Base-by-base conservation (phyloP, 53 echinoderm and acorn worm genomes). In the Pentamera pediparva region DNA sequence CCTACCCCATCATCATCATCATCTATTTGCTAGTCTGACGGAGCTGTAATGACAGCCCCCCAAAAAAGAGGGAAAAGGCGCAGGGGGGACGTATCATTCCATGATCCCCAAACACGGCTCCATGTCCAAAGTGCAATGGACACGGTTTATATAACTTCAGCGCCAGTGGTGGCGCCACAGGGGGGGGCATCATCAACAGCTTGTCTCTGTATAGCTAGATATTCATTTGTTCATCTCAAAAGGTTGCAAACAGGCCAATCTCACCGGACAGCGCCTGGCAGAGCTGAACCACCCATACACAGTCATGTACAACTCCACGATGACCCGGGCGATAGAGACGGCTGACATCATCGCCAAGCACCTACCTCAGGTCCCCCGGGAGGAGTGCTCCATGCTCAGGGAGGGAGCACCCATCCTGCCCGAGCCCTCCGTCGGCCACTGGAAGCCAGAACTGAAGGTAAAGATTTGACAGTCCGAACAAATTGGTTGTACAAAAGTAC, bases 381-480 rank as follows among this genome's bases (percentile, higher is more conserved):
- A 69, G 28, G 74, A 73, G 35, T 98, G 98, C 53, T 83, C 86
- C 35, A 77, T 98, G 65, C 65, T 98, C 55, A 83, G 91, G 56
- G 98, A 98, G 65, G 98, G 98, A 4, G 98, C 98, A 11, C 98
- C 92, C 18, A 95, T 95, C 11, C 82, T 85, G 24, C 98, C 98
- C 6, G 98, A 98, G 37, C 98, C 98, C 17, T 89, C 98, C 9
- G 89, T 85, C 20, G 91, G 91, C 20, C 91, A 92, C 45, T 91
- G 91, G 98, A 92, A 89, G 76, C 98, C 98, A 32, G 98, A 98
- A 75, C 38, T 83, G 3, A 86, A 75, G 89, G 98, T 98, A 82
- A n/a, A n/a, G n/a, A n/a, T n/a, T n/a, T n/a, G n/a, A n/a, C n/a
- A n/a, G n/a, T n/a, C n/a, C n/a, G n/a, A n/a, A n/a, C n/a, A n/a